A percentile compares a stretch with the other conserved stretches of the same genome.
Evolutionary conservation across 2,888 invertebrate species (phyloP).

Genomic region (Drosophila barbarae): DNA sequence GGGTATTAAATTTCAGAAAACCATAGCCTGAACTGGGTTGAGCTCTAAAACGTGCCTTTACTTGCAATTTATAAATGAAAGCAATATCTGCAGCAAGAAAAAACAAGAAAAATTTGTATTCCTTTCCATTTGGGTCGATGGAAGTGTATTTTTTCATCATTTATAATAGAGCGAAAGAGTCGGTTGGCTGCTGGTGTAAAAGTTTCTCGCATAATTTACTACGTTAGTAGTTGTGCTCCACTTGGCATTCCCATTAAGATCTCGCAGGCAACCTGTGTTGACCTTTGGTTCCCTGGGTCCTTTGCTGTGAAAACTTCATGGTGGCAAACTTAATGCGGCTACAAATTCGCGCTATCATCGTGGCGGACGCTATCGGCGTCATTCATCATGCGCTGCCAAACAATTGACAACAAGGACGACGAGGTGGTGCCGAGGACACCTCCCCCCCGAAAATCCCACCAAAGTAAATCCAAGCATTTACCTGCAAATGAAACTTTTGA

Average conservation of each 20-base stretch:
- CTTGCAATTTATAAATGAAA: conserved; percentile 9
- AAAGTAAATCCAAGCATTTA: conserved; percentile 47
- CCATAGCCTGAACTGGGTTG: too few species aligned
- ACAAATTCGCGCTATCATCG: conserved; percentile 60
- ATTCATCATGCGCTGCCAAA: conserved; percentile 72
- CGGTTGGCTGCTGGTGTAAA: conserved; percentile 17
- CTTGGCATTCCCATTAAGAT: conserved; percentile 46
- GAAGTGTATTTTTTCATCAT: conserved; percentile 30
- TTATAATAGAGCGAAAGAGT: conserved; percentile 8
- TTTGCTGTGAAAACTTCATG: conserved; percentile 17
- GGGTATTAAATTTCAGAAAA: background rate
- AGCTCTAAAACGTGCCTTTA: conserved; percentile 3
- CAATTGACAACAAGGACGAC: conserved; percentile 64
- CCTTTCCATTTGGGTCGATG: conserved; percentile 8
- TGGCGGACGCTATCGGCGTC: conserved; percentile 59
- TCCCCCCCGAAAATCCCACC: conserved; percentile 36
- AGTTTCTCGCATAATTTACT: conserved; percentile 44
- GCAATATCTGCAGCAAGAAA: conserved; percentile 3
- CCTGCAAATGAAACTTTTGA: conserved; percentile 74
- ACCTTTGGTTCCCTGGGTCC: conserved; percentile 23
- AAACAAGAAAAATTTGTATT: conserved; percentile 9
- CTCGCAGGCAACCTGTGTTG: conserved; percentile 31
- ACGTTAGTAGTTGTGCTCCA: conserved; percentile 28
- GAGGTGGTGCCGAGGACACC: conserved; percentile 9
- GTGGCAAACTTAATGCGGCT: conserved; percentile 36